Conservation (phyloP, 2,113 vertebrate species). For the Cisticola juncidis region DNA sequence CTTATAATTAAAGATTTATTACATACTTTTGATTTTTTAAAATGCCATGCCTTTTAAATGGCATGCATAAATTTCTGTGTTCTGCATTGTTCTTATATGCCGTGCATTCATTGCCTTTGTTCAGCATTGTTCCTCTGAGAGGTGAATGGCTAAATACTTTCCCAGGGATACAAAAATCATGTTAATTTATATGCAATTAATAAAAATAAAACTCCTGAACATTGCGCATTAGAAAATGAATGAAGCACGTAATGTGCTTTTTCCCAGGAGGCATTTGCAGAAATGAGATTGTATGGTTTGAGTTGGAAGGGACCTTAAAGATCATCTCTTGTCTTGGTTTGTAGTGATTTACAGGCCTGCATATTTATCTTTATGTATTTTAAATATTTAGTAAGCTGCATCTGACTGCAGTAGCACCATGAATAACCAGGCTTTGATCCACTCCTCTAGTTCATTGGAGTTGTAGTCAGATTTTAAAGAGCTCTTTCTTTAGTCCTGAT, state of each 20-base stretch:
- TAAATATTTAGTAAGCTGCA: constrained; percentile 4
- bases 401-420: background rate
- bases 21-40: constrained; percentile 28
- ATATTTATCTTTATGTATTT: constrained; percentile 2
- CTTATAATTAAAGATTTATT: constrained; percentile 47
- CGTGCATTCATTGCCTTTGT: constrained; percentile 17
- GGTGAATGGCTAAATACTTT: constrained; percentile 58
- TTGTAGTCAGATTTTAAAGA: background rate
- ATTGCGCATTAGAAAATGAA: constrained; percentile 42
- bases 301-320: background rate
- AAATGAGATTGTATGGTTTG: background rate
- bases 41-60: constrained; percentile 44
- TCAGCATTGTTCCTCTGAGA: constrained; percentile 43
- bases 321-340: background rate
- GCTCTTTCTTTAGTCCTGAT: background rate
- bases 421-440: background rate
- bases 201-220: constrained; percentile 44
- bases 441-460: background rate
- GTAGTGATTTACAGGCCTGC: constrained; percentile 7
- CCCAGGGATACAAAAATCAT: constrained; percentile 48
- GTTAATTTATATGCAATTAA: constrained; percentile 68
- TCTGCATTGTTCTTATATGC: constrained; percentile 32
- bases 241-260: constrained; percentile 24
- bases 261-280: constrained; percentile 27
- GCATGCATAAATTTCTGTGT: constrained; percentile 58